Base-by-base conservation (phyloP, 1,140 invertebrate species). In the Saxidomus purpurata region DNA sequence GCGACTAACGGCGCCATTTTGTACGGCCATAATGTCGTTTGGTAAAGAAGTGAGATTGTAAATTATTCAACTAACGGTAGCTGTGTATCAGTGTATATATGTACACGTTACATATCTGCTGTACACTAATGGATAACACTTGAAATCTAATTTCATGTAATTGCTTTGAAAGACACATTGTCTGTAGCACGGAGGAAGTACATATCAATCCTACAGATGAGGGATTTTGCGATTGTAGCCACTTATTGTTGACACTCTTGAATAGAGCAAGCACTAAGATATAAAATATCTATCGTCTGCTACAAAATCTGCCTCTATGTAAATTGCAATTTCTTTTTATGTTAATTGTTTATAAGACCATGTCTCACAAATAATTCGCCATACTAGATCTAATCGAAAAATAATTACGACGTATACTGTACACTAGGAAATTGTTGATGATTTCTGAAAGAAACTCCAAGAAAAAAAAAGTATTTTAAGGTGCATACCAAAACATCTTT, bases 141-240 rank as follows among this genome's bases (percentile, higher is more conserved):
- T 81, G 79, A 81, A 81, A 81, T 55, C 47, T 81, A 81, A 81
- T 81, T 81, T 81, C 79, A 59, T 34, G 38, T 81, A 81, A 81
- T 81, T 81, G 79, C 79, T 61, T 2, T 34, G n/a, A 81, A 81
- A 81, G 79, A 81, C 79, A 81, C 40, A 81, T 81, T 81, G 79
- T 81, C 79, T 81, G 79, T 61, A 38, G 40, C 52, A 49, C 40
- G 55, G 31, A 81, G 79, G 79, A 81, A 81, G 55, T 81, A 40
- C 11, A 47, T 31, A 55, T 47, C 47, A 55, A 59, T 38, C 40
- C 31, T 40, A 40, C 55, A 81, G 79, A 22, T 81, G 52, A 81
- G 34, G 34, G 74, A 22, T 13, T 79, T 34, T 8, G 31, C 9
- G 61, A 67, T 28, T 36, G 34, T 13, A 19, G 17, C 9, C 6